Conservation (phyloP, 1,140 invertebrate genomes). For the Drosophila nigrodunni region DNA sequence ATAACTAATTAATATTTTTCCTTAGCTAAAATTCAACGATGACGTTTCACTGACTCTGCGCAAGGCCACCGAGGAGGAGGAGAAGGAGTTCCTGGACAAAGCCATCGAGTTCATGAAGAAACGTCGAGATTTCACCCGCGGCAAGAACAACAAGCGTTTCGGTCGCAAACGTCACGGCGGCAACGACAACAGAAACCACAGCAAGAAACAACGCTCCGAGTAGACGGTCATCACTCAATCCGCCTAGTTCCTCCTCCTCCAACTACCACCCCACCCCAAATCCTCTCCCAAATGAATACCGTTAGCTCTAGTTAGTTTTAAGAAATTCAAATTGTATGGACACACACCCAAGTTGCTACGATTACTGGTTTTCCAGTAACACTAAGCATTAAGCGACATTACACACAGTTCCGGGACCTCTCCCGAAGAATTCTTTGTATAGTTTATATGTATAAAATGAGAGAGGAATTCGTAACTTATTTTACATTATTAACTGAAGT, state of each 20-base stretch:
- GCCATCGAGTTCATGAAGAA: conserved; percentile 87
- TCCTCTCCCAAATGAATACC: conserved; percentile 17
- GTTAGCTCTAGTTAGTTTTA: conserved; percentile 58
- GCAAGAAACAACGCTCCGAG: conserved; percentile 61
- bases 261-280: background rate
- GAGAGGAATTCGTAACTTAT: conserved; percentile 65
- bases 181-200: conserved; percentile 59
- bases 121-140: conserved; percentile 85
- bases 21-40: conserved; percentile 81
- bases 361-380: conserved; percentile 52
- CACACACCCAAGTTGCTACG: conserved; percentile 36
- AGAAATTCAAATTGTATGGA: conserved; percentile 28
- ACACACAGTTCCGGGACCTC: conserved; percentile 10
- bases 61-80: conserved; percentile 89
- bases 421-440: conserved; percentile 41
- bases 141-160: conserved; percentile 78
- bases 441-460: conserved; percentile 56
- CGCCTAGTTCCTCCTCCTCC: background rate
- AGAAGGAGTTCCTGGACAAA: conserved; percentile 88
- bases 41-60: conserved; percentile 87
- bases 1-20: background rate
- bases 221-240: conserved; percentile 25
- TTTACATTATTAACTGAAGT: conserved; percentile 51
- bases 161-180: conserved; percentile 82
- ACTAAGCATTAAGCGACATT: conserved; percentile 27